Base-by-base conservation (phyloP, 2,113 vertebrate species). In the Alligator mississippiensis region DNA sequence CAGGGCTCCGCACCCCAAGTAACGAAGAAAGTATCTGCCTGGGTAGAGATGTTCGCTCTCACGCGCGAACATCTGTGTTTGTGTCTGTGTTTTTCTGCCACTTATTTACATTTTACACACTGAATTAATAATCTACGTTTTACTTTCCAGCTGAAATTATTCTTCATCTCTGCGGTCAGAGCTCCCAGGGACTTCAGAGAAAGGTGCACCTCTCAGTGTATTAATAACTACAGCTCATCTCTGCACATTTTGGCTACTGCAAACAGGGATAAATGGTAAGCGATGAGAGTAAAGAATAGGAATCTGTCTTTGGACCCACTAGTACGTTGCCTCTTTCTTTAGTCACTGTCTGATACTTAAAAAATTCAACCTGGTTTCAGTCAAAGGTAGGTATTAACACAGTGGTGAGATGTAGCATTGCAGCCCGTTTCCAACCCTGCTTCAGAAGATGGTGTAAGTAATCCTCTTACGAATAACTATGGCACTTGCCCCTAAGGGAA, bases 401-500 rank as follows among this genome's bases (percentile, higher is more conserved):
- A 17, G 3, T 1, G 1, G 30, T 2, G 3, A 75, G 30, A 6
- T 2, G 60, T 28, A 28, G 0, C 0, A 21, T n/a, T 34, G 14
- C 70, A 61, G 5, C 25, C 55, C 12, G 22, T 13, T 3, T 24
- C 19, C 12, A 12, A 0, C 58, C 1, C 58, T 27, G 58, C 25
- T 47, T 47, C 64, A 68, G 64, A 19, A n/a, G 28, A 66, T 4
- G 2, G 11, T 0, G 2, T 1, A 2, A 59, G 14, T 70, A 60
- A 58, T 18, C 8, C 22, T 9, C 38, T 28, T 14, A 22, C 47
- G 30, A 74, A 47, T 13, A 47, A 74, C 12, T 74, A 38, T 74
- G 70, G 2, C 2, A 2, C 58, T 24, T 47, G 28, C 24, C 59
- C 22, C 64, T 8, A 30, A 5, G 55, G 3, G 14, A 59, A 68